These are phyloP conservation scores for Urophycis tenuis DNA, from an alignment of 2,797 vertebrate genomes.

Conservation along the genomic window DNA sequence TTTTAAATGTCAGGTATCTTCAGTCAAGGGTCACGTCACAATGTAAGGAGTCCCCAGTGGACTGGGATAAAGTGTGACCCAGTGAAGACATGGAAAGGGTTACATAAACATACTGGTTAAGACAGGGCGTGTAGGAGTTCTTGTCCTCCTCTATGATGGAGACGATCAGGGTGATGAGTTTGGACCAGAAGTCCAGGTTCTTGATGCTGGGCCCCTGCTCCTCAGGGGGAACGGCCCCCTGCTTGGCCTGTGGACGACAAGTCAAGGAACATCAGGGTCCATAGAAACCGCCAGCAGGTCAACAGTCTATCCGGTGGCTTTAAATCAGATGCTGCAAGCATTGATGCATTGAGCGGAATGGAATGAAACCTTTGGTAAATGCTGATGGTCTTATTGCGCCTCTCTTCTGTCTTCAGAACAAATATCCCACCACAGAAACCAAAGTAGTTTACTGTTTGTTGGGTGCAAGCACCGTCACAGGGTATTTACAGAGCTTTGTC, in stretches of 20 bases:
- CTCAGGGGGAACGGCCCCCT: slow-evolving; percentile 88
- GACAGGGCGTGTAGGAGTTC: slow-evolving; percentile 95
- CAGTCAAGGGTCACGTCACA: not conserved
- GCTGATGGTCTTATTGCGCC: not conserved
- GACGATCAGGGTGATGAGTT: slow-evolving; percentile 96
- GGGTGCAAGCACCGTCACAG: not conserved
- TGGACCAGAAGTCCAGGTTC: slow-evolving; percentile 99
- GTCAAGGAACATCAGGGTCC: not conserved
- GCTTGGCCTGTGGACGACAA: slow-evolving; percentile 76
- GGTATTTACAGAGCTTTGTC: not conserved
- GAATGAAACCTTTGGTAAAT: not conserved
- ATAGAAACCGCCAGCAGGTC: not conserved
- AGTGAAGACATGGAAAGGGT: not conserved
- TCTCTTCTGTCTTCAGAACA: not conserved
- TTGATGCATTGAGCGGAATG: not conserved
- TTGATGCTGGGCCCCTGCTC: slow-evolving; percentile 98
- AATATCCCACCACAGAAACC: not conserved
- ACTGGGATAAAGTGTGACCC: not conserved
- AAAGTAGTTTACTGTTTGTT: not conserved
- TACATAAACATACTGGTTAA: slow-evolving; percentile 85
- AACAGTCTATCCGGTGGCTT: not conserved
- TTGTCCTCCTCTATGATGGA: slow-evolving; percentile 99
- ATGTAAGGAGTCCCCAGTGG: not conserved
- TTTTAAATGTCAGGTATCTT: too few relatives aligned
- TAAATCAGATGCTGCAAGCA: not conserved